These are phyloP conservation scores for human (Homo sapiens) DNA, from an alignment of 2,113 vertebrate genomes.

Conservation along the genomic window DNA sequence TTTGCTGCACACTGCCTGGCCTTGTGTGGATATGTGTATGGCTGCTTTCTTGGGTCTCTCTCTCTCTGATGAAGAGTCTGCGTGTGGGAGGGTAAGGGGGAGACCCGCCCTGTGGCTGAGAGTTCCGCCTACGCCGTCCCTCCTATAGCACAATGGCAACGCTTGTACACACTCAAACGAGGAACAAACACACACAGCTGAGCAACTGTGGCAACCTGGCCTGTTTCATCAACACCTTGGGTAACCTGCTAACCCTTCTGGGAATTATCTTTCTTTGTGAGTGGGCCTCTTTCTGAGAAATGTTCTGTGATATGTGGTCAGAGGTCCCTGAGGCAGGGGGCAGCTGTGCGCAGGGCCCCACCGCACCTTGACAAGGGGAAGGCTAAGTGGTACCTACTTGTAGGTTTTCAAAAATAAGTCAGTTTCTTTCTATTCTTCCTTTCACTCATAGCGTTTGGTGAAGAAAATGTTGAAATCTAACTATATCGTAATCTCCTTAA, in stretches of 20 bases:
- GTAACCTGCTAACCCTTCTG: background rate
- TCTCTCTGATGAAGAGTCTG: background rate
- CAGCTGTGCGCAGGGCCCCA: fast-evolving
- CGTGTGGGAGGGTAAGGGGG: fast-evolving
- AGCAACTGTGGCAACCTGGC: background rate
- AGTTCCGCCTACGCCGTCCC: background rate
- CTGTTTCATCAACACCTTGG: background rate
- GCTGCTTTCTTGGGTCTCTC: fast-evolving
- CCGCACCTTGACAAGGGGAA: background rate
- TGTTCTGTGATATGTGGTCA: background rate
- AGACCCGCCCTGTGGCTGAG: background rate
- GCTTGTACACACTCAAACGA: background rate
- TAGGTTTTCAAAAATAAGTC: background rate
- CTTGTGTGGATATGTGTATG: background rate
- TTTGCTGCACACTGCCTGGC: background rate
- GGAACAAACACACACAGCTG: background rate
- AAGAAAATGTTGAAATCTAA: background rate
- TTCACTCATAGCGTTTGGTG: background rate
- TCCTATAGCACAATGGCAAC: background rate
- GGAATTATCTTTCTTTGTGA: conserved; percentile 19
- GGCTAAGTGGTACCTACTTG: background rate
- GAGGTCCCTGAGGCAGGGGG: background rate
- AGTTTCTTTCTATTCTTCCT: background rate
- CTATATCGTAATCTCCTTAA: background rate
- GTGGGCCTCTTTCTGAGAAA: background rate